Base-by-base conservation (phyloP, 2,113 vertebrate species). In the Embiotoca jacksoni region DNA sequence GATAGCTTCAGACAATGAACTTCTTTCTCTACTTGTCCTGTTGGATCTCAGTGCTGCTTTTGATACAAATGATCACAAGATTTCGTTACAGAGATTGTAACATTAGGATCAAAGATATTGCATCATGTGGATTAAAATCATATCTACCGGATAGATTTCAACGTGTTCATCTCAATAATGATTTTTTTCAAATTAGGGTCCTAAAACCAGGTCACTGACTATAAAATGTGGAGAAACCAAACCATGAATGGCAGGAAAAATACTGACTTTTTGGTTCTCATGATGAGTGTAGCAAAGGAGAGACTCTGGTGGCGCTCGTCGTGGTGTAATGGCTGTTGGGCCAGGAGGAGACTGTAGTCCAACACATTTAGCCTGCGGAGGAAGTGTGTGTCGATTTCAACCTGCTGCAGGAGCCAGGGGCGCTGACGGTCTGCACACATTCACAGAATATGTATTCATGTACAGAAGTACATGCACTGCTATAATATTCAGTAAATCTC, bases 321-420 rank as follows among this genome's bases (percentile, higher is more conserved):
- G 0, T 88, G 73, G 1, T 95, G 96, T 47, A 97, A 86, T 0
- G 79, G 90, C 88, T 97, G 96, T 41, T 95, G 89, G 46, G 95
- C 96, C 73, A 97, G 69, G 46, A 98, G 94, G 11, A 98, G 89
- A 62, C 97, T 98, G 87, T 98, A 98, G 80, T 98, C 97, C 83
- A 97, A 71, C 32, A 97, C 94, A 0, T 95, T 95, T 44, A 97
- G 94, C 9, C 89, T 88, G 79, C 36, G 82, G 2, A 97, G 94
- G 93, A 97, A 97, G 49, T 90, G 32, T 0, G 96, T 95, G 90
- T 98, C 97, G 5, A 97, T 87, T 69, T 96, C 94, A 77, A 96
- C 75, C 89, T 98, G 97, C 5, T 71, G 93, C 31, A 96, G 44
- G 1, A 98, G 78, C 97, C 97, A 98, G 50, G 87, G 64, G 0